These are phyloP conservation scores for Teleiodes luculella DNA, from an alignment of 2,888 invertebrate genomes.

Conservation along the genomic window DNA sequence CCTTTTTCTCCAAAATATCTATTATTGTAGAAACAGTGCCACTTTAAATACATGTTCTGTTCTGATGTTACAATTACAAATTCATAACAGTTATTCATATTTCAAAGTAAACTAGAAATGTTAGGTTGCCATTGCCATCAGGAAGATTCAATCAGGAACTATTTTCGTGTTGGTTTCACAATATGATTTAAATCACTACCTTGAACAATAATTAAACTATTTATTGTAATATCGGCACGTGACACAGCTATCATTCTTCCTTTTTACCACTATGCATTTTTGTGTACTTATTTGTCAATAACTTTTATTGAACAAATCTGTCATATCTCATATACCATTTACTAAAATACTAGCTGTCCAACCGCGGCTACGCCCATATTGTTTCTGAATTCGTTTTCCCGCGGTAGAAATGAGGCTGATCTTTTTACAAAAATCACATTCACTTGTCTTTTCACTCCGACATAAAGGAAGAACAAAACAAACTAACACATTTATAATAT, in stretches of 20 bases:
- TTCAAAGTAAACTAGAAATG: constrained; percentile 6
- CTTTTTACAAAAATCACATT: too few relatives aligned
- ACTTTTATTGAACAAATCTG: background rate
- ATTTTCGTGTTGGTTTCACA: background rate
- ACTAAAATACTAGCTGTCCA: too few relatives aligned
- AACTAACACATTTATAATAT: too few relatives aligned
- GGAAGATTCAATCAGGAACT: constrained; percentile 5
- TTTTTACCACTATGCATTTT: constrained; percentile 1
- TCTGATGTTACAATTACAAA: constrained; percentile 6
- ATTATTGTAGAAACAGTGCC: constrained; percentile 14
- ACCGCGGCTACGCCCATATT: too few relatives aligned
- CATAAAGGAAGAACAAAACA: too few relatives aligned
- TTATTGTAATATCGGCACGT: background rate
- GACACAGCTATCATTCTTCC: constrained; percentile 3
- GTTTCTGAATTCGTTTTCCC: too few relatives aligned
- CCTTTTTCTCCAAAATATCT: constrained; percentile 8
- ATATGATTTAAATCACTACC: background rate
- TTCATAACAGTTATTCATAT: constrained; percentile 1
- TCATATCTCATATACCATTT: background rate
- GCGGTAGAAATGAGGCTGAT: too few relatives aligned
- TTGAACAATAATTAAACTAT: background rate
- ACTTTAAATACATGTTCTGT: constrained; percentile 7
- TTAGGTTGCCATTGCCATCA: constrained; percentile 2
- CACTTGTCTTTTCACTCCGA: too few relatives aligned
- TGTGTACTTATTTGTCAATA: constrained; percentile 3